These are phyloP conservation scores for Goniozus legneri DNA, from an alignment of 1,140 invertebrate species.

Conservation along the genomic window DNA sequence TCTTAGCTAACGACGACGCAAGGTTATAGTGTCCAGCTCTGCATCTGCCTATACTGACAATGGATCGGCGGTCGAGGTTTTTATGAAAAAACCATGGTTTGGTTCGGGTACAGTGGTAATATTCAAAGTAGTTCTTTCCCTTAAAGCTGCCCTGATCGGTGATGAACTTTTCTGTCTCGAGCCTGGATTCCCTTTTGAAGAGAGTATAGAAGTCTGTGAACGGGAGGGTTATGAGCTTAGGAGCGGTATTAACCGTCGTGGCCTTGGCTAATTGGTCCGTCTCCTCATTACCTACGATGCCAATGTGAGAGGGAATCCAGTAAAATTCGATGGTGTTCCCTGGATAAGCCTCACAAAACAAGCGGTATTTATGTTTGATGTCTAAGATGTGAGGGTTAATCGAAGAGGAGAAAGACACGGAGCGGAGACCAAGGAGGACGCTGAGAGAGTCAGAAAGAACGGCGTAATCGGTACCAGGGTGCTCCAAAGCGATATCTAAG, in stretches of 20 bases:
- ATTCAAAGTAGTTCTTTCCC: background rate
- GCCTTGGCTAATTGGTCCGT: background rate
- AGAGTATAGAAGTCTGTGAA: background rate
- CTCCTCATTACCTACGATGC: background rate
- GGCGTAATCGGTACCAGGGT: background rate
- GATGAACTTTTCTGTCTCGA: background rate
- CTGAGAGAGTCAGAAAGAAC: background rate
- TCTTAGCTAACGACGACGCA: background rate
- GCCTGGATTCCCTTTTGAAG: background rate
- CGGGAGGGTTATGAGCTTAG: background rate
- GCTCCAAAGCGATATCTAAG: background rate
- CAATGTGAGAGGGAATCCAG: conserved; percentile 4
- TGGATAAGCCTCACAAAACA: background rate
- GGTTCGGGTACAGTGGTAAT: background rate
- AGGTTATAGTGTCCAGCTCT: background rate
- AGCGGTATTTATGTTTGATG: background rate
- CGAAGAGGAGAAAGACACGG: too few species aligned
- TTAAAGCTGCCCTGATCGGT: background rate
- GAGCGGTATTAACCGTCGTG: background rate
- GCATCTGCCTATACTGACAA: background rate
- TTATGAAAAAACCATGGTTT: background rate
- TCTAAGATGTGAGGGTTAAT: background rate
- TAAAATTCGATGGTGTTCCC: background rate
- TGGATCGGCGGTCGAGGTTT: background rate
- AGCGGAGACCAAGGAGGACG: background rate